Evolutionary conservation across 2,797 vertebrate genomes (phyloP), one percentile per base, ranked within the genome.

Genomic region (Acanthurus leucopareius): DNA sequence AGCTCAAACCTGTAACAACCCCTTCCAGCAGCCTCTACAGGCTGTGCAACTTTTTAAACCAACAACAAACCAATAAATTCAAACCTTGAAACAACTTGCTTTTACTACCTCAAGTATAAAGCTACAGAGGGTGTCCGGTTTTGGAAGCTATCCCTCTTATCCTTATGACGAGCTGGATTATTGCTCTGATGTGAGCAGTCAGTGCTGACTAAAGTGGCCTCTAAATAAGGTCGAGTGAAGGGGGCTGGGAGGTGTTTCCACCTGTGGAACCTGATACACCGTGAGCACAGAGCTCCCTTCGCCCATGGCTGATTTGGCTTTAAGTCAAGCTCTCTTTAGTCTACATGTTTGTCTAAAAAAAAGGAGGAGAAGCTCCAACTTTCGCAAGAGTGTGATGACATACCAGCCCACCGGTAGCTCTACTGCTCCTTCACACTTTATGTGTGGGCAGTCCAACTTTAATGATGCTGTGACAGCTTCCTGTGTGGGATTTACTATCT

Each of bases 261-360:
- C 85, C 89, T 65, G 75, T 70, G 90, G n/a, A 88, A 92, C 86
- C 61, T 4, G 87, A 93, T 84, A 82, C 63, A 3, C 66, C 15
- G 7, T 10, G 53, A 25, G 25, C n/a, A 7, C 20, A 56, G 57
- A 75, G 75, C 67, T 62, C 58, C 72, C 14, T 61, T 75, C 22
- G 70, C 83, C 84, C 78, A 54, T 62, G 44, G 75, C 72, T 40
- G n/a, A 74, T 83, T 83, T 75, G 70, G 53, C 71, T 87, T 79
- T 78, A 49, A 57, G 68, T 66, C 45, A 0, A 72, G 67, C 64
- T 72, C 62, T 65, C 62, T 25, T 25, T 25, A 25, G 25, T 25
- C 25, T 3, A 25, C 25, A 2, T 53, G 51, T 80, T 80, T 81
- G 52, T 83, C 80, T 79, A 25, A 25, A 52, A 70, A 77, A 77